A percentile compares a stretch with the other conserved stretches of the same genome.
These are phyloP conservation scores for Syngnathus scovelli DNA, from an alignment of 2,113 vertebrate species.

Conservation along the genomic window DNA sequence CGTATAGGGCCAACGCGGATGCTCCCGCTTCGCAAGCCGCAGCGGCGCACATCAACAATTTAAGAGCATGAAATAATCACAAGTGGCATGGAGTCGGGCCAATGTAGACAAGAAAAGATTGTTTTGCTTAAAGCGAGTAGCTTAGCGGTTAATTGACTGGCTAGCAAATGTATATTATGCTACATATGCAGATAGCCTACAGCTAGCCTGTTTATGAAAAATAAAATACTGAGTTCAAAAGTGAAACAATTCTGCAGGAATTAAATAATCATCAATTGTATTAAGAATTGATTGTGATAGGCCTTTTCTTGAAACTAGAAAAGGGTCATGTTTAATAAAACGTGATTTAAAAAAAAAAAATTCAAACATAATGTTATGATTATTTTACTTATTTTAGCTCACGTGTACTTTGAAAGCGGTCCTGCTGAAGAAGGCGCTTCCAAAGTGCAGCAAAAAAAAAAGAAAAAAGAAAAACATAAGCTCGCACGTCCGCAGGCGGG, in stretches of 20 bases:
- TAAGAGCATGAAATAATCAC: constrained; percentile 70
- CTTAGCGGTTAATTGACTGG: neutral
- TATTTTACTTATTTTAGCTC: constrained; percentile 25
- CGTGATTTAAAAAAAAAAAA: no score
- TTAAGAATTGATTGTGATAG: no score
- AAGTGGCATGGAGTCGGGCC: constrained; percentile 51
- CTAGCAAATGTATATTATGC: neutral
- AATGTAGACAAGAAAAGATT: constrained; percentile 49
- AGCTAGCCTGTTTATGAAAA: constrained; percentile 18
- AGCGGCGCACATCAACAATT: constrained; percentile 64
- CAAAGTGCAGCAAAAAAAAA: constrained; percentile 19
- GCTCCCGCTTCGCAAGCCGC: constrained; percentile 13
- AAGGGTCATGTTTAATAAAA: no score
- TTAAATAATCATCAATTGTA: no score
- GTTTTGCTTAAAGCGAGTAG: constrained; percentile 35
- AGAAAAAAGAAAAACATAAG: constrained; percentile 32
- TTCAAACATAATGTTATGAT: no score
- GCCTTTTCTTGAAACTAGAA: no score
- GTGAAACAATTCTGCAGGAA: neutral
- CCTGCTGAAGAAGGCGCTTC: constrained; percentile 28
- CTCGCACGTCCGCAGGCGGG: constrained; percentile 30
- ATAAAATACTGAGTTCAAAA: neutral
- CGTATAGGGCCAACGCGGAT: constrained; percentile 50
- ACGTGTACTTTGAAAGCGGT: constrained; percentile 53
- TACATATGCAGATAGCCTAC: no score